Evolutionary conservation across 2,888 invertebrate species (phyloP).

Genomic region (Proisotoma minuta): DNA sequence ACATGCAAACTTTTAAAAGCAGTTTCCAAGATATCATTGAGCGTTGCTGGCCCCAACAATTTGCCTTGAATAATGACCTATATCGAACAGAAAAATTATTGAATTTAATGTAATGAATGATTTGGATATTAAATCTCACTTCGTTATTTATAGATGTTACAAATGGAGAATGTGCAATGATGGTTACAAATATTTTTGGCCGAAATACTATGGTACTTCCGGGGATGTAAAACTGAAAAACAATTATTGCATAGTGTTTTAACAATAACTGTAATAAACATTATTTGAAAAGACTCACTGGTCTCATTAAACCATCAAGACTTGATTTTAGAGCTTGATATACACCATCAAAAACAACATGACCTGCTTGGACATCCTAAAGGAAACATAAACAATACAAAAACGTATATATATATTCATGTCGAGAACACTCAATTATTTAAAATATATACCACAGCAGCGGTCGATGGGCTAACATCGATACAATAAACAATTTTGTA

Average conservation of each 20-base stretch:
- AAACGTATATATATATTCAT: neutral
- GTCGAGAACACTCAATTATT: neutral
- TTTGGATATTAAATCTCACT: conserved; percentile 50
- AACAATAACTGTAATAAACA: neutral
- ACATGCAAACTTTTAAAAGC: conserved; percentile 38
- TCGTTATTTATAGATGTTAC: conserved; percentile 66
- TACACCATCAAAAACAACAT: conserved; percentile 61
- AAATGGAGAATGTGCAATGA: conserved; percentile 72
- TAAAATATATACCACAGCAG: conserved; percentile 60
- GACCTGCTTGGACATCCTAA: conserved; percentile 59
- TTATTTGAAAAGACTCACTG: conserved; percentile 52
- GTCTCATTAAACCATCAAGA: conserved; percentile 57
- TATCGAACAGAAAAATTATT: neutral
- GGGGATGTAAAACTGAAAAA: conserved; percentile 63
- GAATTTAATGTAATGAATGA: neutral
- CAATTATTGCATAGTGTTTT: conserved; percentile 25
- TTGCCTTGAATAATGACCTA: conserved; percentile 41
- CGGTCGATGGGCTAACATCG: conserved; percentile 71
- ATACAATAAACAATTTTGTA: conserved; percentile 70
- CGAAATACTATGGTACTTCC: conserved; percentile 60
- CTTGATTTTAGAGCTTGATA: conserved; percentile 57
- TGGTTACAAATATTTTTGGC: conserved; percentile 67
- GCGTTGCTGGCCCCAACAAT: conserved; percentile 27
- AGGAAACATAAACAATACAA: conserved; percentile 27
- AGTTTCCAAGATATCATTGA: conserved; percentile 24